Conservation (phyloP, 2,113 vertebrate species). For the Polypterus senegalus region DNA sequence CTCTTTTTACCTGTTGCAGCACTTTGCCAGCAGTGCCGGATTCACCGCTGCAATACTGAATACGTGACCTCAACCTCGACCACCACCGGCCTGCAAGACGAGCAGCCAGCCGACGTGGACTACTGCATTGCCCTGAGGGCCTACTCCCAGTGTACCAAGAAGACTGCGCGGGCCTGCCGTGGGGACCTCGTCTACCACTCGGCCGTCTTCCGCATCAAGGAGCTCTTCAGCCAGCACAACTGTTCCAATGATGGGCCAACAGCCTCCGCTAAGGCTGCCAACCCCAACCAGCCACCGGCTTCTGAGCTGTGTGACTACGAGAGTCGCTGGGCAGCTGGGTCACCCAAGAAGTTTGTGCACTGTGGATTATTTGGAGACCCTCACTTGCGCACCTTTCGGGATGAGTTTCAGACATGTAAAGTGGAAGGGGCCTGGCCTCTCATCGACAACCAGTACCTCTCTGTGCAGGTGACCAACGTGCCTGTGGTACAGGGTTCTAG, state of each 20-base stretch:
- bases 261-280: constrained; percentile 34
- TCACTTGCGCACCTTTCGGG: constrained; percentile 60
- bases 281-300: constrained; percentile 33
- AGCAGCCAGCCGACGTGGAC: constrained; percentile 42
- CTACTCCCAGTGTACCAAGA: constrained; percentile 52
- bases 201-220: constrained; percentile 58
- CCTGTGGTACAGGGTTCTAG: constrained; percentile 60
- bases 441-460: constrained; percentile 63
- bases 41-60: constrained; percentile 60
- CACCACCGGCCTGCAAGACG: constrained; percentile 49
- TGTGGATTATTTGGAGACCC: constrained; percentile 71
- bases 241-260: constrained; percentile 66
- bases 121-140: constrained; percentile 61
- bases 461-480: constrained; percentile 69
- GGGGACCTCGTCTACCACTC: constrained; percentile 68
- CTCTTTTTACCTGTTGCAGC: constrained; percentile 28
- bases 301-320: constrained; percentile 54
- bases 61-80: constrained; percentile 58
- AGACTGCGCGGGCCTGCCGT: constrained; percentile 53
- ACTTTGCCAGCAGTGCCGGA: constrained; percentile 60
- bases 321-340: constrained; percentile 31
- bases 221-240: constrained; percentile 62
- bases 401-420: constrained; percentile 70
- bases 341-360: constrained; percentile 56
- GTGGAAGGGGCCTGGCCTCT: constrained; percentile 69